A percentile compares a stretch with the other conserved stretches of the same genome.
Conservation (phyloP, 1,140 invertebrate genomes). For the Dreissena rostriformis region DNA sequence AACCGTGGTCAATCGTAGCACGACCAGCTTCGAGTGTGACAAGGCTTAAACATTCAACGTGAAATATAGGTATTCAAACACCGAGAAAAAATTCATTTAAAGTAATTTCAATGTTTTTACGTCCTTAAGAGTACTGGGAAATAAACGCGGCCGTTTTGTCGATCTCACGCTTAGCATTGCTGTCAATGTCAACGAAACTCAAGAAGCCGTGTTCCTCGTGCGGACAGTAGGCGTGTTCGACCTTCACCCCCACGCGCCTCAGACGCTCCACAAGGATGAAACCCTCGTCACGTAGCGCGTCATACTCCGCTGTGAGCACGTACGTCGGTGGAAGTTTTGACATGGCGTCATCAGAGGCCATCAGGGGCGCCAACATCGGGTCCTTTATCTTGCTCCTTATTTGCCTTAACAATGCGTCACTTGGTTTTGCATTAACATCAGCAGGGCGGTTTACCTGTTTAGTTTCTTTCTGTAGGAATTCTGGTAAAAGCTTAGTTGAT, state of each 20-base stretch:
- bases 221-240: constrained; percentile 4
- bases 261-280: constrained; percentile 60
- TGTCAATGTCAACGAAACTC: constrained; percentile 2
- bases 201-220: constrained; percentile 22
- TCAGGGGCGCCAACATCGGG: constrained; percentile 42
- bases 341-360: constrained; percentile 43
- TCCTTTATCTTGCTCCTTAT: constrained; percentile 10
- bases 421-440: neutral
- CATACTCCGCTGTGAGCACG: constrained; percentile 56
- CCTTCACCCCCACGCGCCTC: constrained; percentile 49
- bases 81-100: too few relatives aligned
- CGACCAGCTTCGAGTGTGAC: too few relatives aligned
- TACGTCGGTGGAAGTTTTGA: constrained; percentile 50
- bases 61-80: too few relatives aligned
- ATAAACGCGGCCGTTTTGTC: neutral
- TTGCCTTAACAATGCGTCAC: neutral
- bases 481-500: constrained; percentile 2
- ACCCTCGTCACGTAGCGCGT: constrained; percentile 64
- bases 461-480: neutral
- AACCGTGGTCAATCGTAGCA: too few relatives aligned
- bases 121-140: neutral
- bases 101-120: neutral
- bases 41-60: too few relatives aligned
- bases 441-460: neutral
- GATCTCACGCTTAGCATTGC: neutral